Evolutionary conservation across 2,888 invertebrate genomes (phyloP), one percentile per base, ranked within the genome.

Genomic region (Chaetoderma sp.): DNA sequence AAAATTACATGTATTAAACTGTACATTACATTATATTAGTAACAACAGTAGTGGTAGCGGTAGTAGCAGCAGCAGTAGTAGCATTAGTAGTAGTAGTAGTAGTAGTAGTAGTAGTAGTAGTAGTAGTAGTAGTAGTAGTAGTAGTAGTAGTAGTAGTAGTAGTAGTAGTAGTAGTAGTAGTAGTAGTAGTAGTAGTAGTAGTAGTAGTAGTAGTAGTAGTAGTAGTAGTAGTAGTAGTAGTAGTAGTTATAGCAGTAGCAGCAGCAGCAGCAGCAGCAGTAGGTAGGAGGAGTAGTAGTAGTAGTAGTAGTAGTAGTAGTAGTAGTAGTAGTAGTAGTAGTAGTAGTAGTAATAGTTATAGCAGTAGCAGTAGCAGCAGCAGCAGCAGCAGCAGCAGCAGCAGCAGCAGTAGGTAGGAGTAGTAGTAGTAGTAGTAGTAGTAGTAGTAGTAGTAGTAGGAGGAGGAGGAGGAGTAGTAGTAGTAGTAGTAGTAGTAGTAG

Each of bases 101-200:
- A 54, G 54, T 54, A 54, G 54, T 54, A 54, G 54, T 54, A 54
- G 54, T 28, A 54, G 30, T 28, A 54, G 54, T 54, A 54, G 54
- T 54, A 54, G 54, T 54, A 54, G 54, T 54, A 54, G 54, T 54
- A 54, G 54, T 54, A 54, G 30, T 54, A 54, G 54, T 54, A 54
- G 54, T 28, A 54, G 54, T 54, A 54, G 54, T 54, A 54, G 54
- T 54, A 54, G 54, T 54, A 54, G 54, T 21, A 54, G 54, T 30
- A 54, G 23, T 54, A 39, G 39, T n/a, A 39, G 39, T 39, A 39
- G 39, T 39, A 39, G 39, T 39, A 39, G 39, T 39, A 39, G 39
- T 39, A 39, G 39, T n/a, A 39, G n/a, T n/a, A 39, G 39, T 39
- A 39, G 39, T 39, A 39, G 39, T 39, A 39, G 39, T 39, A 39